Evolutionary conservation across 2,797 vertebrate species (phyloP), one percentile per base, ranked within the genome.

Genomic region (Mallotus villosus): DNA sequence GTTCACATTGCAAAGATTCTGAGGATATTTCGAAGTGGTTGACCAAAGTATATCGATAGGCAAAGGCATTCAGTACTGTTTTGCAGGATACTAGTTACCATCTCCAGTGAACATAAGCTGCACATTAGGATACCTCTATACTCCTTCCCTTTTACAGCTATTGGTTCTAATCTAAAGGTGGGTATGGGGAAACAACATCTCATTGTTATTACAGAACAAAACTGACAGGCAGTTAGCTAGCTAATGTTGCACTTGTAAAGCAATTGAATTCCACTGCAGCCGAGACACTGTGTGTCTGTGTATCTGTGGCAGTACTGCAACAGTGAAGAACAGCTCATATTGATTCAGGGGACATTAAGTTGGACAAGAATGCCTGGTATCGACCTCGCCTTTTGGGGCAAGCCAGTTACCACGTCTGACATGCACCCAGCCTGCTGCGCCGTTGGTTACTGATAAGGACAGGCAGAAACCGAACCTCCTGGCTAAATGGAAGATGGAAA

Each of bases 321-420:
- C 76, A 68, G 71, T 75, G 74, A 69, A 65, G 73, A 80, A 74
- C 11, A 68, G 65, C 74, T 70, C 57, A 63, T 80, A 78, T 80
- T 68, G 78, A 82, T 82, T 24, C 74, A 19, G 59, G 67, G 29
- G 64, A 65, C 74, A 72, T 73, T 74, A 78, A 77, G 73, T 76
- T 63, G 68, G 68, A 76, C 73, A 76, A 72, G 71, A 70, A 75
- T 78, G 76, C 46, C 49, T 74, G 24, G 64, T 70, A 74, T 76
- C 17, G 72, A 78, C 76, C 53, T 14, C 16, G n/a, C 51, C 53
- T 77, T 79, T 79, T 64, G 67, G 77, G 80, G 76, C 60, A 70
- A 61, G 65, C 58, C 59, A 82, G 80, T 75, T 74, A 70, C 51
- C 27, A 60, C 59, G 49, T 61, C 69, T 74, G 68, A 68, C 71